Evolutionary conservation across 23 tunicate species (phyloP).

Genomic region (Styela plicata): DNA sequence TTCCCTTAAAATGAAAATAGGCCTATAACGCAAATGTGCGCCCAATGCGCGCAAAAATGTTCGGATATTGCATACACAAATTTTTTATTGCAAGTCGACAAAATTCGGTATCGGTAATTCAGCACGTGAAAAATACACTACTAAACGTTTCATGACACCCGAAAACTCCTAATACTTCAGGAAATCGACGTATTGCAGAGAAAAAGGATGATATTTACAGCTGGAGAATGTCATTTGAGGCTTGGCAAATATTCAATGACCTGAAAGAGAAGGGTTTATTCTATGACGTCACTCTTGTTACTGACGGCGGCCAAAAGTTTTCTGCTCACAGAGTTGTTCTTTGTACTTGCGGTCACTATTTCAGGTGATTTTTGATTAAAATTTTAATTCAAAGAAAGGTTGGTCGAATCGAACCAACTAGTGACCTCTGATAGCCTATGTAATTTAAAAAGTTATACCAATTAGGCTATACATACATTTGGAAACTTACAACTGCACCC

Average conservation of each 20-base stretch:
- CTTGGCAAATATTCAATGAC: slow-evolving; percentile 65
- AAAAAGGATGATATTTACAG: not conserved
- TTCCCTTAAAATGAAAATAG: too few relatives aligned
- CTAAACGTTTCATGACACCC: not conserved
- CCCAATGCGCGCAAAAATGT: too few relatives aligned
- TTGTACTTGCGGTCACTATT: slow-evolving; percentile 77
- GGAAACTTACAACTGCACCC: too few relatives aligned
- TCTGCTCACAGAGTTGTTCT: slow-evolving; percentile 77
- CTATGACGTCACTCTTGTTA: slow-evolving; percentile 59
- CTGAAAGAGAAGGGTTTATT: slow-evolving; percentile 50
- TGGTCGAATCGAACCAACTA: too few relatives aligned
- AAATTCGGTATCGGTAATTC: slow-evolving; percentile 26
- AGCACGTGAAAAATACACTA: not conserved
- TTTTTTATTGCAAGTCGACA: too few relatives aligned
- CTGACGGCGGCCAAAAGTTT: slow-evolving; percentile 43
- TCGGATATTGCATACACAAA: too few relatives aligned
- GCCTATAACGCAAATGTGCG: too few relatives aligned
- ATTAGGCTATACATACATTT: too few relatives aligned
- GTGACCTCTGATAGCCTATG: too few relatives aligned
- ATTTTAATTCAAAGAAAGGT: too few relatives aligned
- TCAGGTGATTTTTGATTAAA: too few relatives aligned
- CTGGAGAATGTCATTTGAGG: slow-evolving; percentile 58
- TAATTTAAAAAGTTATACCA: too few relatives aligned
- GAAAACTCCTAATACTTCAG: slow-evolving; percentile 22
- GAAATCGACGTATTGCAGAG: not conserved